Percentiles rank a stretch among this genome's conserved stretches.
Evolutionary conservation across 2,797 vertebrate species (phyloP).

Genomic region (Coccyzus lansbergi): DNA sequence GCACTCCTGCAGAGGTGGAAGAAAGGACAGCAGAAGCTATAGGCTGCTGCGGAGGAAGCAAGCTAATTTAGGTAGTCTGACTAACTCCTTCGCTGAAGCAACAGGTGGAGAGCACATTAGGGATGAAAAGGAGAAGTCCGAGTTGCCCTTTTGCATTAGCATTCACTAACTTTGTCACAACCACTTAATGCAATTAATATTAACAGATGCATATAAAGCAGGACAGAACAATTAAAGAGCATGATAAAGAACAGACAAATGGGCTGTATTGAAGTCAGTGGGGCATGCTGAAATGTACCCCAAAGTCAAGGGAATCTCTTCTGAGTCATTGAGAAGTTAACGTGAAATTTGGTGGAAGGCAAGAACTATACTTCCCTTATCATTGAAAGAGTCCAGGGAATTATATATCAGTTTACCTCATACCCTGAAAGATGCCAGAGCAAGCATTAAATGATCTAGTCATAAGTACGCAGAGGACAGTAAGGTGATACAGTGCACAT

Average conservation of each 20-base stretch:
- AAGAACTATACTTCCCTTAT: not conserved
- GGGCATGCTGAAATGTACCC: not conserved
- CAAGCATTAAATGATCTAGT: not conserved
- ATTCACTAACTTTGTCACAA: not conserved
- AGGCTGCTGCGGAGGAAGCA: not conserved
- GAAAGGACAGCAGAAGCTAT: not conserved
- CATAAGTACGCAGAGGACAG: not conserved
- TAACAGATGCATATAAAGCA: not conserved
- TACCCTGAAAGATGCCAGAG: not conserved
- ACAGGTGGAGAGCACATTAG: fast-evolving
- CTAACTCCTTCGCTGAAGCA: not conserved
- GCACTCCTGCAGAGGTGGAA: too few species aligned
- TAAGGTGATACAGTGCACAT: not conserved
- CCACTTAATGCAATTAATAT: not conserved
- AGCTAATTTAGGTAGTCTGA: not conserved
- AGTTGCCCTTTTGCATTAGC: not conserved
- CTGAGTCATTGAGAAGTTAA: not conserved
- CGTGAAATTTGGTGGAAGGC: not conserved
- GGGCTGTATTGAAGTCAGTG: not conserved
- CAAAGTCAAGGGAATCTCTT: not conserved
- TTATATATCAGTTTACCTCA: not conserved
- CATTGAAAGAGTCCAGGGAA: not conserved
- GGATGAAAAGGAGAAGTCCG: not conserved
- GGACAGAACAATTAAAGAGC: not conserved
- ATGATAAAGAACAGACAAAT: not conserved